These are phyloP conservation scores for Pao palembangensis DNA, from an alignment of 2,113 vertebrate genomes.

Conservation along the genomic window DNA sequence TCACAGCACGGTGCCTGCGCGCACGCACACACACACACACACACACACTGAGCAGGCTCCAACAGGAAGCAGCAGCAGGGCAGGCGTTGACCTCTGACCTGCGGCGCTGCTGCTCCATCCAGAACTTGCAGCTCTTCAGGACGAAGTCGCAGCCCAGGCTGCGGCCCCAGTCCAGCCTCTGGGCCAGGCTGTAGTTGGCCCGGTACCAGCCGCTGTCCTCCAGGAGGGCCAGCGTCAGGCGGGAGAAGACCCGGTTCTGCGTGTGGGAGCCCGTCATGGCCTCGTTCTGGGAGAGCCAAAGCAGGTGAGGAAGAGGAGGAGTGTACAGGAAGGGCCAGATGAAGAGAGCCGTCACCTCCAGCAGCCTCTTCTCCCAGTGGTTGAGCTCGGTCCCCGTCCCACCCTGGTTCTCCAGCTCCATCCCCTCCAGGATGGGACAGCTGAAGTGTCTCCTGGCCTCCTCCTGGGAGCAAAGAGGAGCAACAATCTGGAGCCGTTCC, in stretches of 20 bases:
- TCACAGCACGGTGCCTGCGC: conserved; percentile 77
- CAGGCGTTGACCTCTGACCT: conserved; percentile 54
- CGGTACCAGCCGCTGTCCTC: conserved; percentile 98
- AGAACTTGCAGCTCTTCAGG: conserved; percentile 97
- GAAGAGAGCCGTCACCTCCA: conserved; percentile 77
- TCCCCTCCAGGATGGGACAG: conserved; percentile 90
- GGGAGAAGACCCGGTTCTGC: conserved; percentile 93
- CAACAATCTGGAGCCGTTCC: background rate
- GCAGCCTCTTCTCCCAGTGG: conserved; percentile 94
- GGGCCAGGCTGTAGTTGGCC: conserved; percentile 97
- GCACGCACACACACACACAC: background rate
- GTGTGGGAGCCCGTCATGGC: conserved; percentile 99
- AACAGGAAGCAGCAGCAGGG: background rate
- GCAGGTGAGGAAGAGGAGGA: background rate
- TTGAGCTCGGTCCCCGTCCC: conserved; percentile 94
- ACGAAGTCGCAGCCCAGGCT: conserved; percentile 95
- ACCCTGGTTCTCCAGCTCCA: conserved; percentile 99
- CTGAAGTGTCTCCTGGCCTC: conserved; percentile 90
- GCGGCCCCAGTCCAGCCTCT: conserved; percentile 91
- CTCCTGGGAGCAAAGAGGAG: conserved; percentile 69
- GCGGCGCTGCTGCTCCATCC: conserved; percentile 86
- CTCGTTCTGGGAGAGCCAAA: conserved; percentile 82
- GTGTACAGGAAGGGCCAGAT: background rate
- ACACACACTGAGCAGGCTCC: background rate
- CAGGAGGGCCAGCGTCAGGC: conserved; percentile 95